phyloP scores from a whole-genome alignment of 2,888 invertebrate genomes.

The Chromoteleia sp. region DNA sequence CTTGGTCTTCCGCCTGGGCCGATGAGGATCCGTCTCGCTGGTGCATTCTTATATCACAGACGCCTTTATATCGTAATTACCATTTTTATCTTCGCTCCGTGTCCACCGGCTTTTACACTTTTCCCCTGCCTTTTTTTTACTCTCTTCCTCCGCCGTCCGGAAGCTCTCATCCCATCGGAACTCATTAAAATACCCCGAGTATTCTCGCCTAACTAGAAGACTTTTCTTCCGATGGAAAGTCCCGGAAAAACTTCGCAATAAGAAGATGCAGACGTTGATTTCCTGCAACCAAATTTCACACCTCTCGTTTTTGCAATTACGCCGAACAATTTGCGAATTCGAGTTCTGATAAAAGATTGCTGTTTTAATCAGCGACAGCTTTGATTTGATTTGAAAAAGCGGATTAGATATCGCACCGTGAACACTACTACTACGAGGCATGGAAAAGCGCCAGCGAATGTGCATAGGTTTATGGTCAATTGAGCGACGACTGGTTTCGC shows the following conservation, averaged over 20 bases:
- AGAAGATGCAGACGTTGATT: conserved; percentile 53
- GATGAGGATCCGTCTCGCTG: conserved; percentile 51
- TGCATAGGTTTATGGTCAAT: conserved; percentile 49
- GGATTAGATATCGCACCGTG: conserved; percentile 8
- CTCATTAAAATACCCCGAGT: conserved; percentile 81
- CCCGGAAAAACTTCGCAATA: conserved; percentile 43
- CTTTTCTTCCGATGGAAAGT: conserved; percentile 61
- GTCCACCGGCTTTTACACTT: conserved; percentile 57
- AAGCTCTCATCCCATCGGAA: conserved; percentile 78
- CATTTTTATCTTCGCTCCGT: conserved; percentile 80
- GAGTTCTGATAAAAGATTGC: conserved; percentile 5
- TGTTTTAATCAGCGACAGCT: conserved; percentile 13
- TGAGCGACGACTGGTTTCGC: conserved; percentile 53
- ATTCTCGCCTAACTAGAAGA: conserved; percentile 79
- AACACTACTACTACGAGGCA: too few relatives aligned
- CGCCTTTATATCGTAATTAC: conserved; percentile 83
- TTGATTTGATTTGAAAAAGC: conserved; percentile 22
- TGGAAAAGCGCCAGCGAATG: conserved; percentile 1
- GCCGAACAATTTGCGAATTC: conserved; percentile 41
- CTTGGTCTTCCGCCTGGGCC: conserved; percentile 45
- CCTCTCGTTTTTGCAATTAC: conserved; percentile 28
- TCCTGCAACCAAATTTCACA: conserved; percentile 43
- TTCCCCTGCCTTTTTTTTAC: conserved; percentile 53
- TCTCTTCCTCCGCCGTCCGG: conserved; percentile 16
- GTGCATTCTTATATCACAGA: conserved; percentile 77